These are phyloP conservation scores for Epizoanthus illoricatus DNA, from an alignment of 92 coral and sea anemone species.

Conservation along the genomic window DNA sequence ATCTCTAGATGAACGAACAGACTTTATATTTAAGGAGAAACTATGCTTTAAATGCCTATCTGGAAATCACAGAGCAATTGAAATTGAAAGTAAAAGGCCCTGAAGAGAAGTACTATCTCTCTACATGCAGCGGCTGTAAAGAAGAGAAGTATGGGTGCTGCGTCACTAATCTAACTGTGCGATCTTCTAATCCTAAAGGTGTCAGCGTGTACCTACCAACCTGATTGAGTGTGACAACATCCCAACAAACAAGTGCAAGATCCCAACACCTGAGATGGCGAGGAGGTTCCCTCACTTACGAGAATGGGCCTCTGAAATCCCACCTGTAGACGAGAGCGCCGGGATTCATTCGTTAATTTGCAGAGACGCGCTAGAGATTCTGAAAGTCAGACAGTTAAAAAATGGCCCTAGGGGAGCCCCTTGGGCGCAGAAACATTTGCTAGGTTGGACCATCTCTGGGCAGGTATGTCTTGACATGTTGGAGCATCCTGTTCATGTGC, in stretches of 20 bases:
- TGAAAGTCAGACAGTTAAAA: constrained; percentile 48
- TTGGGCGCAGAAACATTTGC: constrained; percentile 49
- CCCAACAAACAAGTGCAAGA: constrained; percentile 39
- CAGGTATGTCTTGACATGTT: constrained; percentile 30
- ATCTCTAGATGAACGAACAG: constrained; percentile 9
- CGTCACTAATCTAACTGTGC: constrained; percentile 11
- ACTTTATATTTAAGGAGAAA: constrained; percentile 5
- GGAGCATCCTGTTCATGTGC: constrained; percentile 13
- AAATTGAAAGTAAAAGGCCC: constrained; percentile 25
- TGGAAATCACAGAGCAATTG: background rate
- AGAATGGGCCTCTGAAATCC: constrained; percentile 43
- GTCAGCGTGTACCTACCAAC: constrained; percentile 31
- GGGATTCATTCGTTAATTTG: constrained; percentile 45
- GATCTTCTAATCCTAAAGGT: constrained; percentile 15
- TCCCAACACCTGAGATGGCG: constrained; percentile 47
- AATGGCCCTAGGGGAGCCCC: constrained; percentile 57
- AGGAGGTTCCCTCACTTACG: constrained; percentile 41
- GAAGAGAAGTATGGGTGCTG: constrained; percentile 44
- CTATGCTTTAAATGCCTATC: constrained; percentile 5
- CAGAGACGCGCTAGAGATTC: constrained; percentile 51
- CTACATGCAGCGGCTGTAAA: constrained; percentile 40
- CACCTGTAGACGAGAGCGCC: constrained; percentile 43
- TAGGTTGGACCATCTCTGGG: constrained; percentile 46
- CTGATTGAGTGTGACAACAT: constrained; percentile 44
- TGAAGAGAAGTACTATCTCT: constrained; percentile 25